phyloP scores from a whole-genome alignment of 2,797 vertebrate genomes.

The Propithecus perrieri region DNA sequence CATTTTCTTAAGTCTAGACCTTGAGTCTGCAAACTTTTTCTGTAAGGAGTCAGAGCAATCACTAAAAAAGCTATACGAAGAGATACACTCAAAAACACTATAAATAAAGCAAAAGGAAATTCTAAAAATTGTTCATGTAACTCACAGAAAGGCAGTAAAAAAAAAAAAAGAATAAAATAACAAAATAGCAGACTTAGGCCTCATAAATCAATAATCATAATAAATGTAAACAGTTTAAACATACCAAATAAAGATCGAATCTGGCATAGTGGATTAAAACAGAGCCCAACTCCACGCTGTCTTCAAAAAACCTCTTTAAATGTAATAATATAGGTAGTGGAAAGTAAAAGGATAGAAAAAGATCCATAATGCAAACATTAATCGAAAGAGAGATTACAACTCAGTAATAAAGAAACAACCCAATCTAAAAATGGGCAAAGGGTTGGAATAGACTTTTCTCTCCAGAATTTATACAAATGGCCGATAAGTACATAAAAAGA shows the following conservation, averaged over 20 bases:
- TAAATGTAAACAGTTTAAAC: background rate
- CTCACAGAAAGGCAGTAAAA: background rate
- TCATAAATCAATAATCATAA: background rate
- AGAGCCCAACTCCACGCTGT: background rate
- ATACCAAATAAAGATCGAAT: background rate
- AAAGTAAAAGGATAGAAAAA: background rate
- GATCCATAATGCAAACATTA: background rate
- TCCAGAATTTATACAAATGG: background rate
- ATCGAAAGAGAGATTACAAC: background rate
- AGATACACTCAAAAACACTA: background rate
- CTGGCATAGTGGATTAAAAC: background rate
- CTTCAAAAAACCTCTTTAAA: background rate
- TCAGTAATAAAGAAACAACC: background rate
- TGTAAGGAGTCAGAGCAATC: background rate
- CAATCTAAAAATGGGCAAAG: background rate
- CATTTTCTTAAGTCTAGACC: background rate
- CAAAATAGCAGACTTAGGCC: background rate
- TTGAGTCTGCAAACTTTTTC: background rate
- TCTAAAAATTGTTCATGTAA: background rate
- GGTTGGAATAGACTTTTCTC: background rate
- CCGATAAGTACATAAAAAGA: background rate
- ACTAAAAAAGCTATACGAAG: background rate
- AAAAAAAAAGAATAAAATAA: background rate
- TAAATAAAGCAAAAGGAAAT: background rate
- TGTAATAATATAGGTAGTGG: background rate